Conservation (phyloP, 2,113 vertebrate species). For the Plestiodon gilberti region DNA sequence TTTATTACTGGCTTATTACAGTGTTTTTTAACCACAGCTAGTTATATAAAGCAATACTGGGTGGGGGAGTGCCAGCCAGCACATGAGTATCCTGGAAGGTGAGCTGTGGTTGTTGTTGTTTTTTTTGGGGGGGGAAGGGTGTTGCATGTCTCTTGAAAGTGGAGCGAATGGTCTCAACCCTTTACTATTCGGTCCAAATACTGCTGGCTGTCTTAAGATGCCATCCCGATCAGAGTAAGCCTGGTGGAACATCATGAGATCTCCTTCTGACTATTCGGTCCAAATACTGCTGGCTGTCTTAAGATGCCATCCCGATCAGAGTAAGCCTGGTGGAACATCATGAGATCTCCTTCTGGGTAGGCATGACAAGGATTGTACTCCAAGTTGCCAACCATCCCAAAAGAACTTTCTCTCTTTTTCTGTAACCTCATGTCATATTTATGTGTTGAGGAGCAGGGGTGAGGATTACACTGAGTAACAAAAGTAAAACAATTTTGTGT, state of each 20-base stretch:
- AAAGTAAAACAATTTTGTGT: no score
- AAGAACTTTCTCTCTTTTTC: background rate
- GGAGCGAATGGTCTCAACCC: background rate
- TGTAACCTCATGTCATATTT: background rate
- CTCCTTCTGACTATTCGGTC: background rate
- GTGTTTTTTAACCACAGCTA: background rate
- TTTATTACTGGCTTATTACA: background rate
- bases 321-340: no score
- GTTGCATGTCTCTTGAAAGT: background rate
- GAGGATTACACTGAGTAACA: no score
- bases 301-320: no score
- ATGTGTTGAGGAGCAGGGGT: background rate
- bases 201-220: background rate
- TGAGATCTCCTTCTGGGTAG: no score
- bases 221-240: no score
- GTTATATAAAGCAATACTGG: background rate
- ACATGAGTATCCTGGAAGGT: background rate
- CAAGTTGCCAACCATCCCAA: background rate
- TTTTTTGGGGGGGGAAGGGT: background rate
- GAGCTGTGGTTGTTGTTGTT: background rate
- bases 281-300: background rate
- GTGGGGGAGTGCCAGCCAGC: background rate
- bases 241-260: no score
- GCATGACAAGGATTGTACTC: no score
- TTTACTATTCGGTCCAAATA: background rate